A percentile compares a stretch with the other conserved stretches of the same genome.
Conservation (phyloP, 2,888 invertebrate species). For the Acronicta psi region DNA sequence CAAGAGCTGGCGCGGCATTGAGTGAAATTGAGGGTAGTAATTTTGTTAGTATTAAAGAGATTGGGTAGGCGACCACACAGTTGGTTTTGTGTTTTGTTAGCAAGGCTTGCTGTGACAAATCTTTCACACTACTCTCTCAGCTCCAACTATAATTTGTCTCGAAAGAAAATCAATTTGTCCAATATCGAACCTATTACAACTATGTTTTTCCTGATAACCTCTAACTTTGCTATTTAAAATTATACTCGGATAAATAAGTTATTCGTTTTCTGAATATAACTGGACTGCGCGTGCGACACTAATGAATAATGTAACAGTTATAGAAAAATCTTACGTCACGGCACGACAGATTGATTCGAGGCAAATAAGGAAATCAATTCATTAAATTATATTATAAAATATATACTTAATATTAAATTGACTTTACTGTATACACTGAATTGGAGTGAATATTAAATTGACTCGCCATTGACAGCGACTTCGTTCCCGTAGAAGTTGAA, state of each 20-base stretch:
- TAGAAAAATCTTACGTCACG: constrained; percentile 21
- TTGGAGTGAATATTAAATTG: too few species aligned
- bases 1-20: constrained; percentile 26
- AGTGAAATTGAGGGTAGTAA: constrained; percentile 16
- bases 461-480: too few species aligned
- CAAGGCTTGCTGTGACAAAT: not conserved
- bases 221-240: too few species aligned
- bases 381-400: constrained; percentile 9
- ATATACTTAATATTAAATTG: constrained; percentile 20
- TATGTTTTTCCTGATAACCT: too few species aligned
- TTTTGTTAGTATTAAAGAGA: constrained; percentile 31
- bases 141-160: too few species aligned
- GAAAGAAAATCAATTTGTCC: too few species aligned
- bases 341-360: constrained; percentile 18
- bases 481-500: too few species aligned
- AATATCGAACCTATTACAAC: too few species aligned
- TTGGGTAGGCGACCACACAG: constrained; percentile 30
- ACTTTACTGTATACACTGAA: too few species aligned
- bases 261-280: not conserved
- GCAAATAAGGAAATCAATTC: constrained; percentile 45
- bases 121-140: too few species aligned
- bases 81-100: constrained; percentile 7
- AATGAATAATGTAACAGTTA: constrained; percentile 28
- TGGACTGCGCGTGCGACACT: constrained; percentile 1
- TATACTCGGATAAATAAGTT: not conserved